A percentile compares a stretch with the other conserved stretches of the same genome.
Conservation (phyloP, 2,797 vertebrate species). For the Sebastes minor region DNA sequence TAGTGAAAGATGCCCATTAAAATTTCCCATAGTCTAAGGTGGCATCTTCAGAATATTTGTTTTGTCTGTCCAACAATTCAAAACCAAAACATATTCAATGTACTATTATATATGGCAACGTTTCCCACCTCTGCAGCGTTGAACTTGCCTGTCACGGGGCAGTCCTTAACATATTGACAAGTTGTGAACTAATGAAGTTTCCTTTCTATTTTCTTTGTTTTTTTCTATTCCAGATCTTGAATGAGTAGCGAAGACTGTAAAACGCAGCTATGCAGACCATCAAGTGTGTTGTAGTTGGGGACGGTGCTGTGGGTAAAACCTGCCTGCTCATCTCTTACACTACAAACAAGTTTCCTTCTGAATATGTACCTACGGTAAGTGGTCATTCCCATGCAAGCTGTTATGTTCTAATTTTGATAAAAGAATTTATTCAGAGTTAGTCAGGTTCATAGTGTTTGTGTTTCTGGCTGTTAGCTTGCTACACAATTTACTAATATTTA, state of each 20-base stretch:
- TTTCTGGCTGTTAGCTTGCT: background rate
- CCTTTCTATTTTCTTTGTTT: background rate
- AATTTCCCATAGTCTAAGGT: no score
- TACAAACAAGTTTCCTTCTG: conserved; percentile 88
- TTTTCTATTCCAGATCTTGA: conserved; percentile 77
- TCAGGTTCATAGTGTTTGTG: background rate
- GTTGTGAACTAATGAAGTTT: background rate
- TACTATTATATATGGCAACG: no score
- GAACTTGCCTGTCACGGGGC: background rate
- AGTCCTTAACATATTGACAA: background rate
- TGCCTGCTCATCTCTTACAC: conserved; percentile 88
- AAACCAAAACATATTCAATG: no score
- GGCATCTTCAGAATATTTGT: background rate
- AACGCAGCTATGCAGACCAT: conserved; percentile 87
- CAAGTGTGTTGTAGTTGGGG: conserved; percentile 87
- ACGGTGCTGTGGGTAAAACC: conserved; percentile 88
- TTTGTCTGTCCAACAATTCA: no score
- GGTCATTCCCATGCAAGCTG: background rate
- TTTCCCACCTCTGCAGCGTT: background rate
- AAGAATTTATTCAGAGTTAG: background rate
- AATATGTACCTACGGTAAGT: conserved; percentile 87
- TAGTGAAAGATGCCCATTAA: background rate
- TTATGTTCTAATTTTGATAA: background rate
- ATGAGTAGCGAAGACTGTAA: conserved; percentile 77
- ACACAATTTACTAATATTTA: background rate